phyloP scores from a whole-genome alignment of 2,113 vertebrate species.

The Microtus montanus region DNA sequence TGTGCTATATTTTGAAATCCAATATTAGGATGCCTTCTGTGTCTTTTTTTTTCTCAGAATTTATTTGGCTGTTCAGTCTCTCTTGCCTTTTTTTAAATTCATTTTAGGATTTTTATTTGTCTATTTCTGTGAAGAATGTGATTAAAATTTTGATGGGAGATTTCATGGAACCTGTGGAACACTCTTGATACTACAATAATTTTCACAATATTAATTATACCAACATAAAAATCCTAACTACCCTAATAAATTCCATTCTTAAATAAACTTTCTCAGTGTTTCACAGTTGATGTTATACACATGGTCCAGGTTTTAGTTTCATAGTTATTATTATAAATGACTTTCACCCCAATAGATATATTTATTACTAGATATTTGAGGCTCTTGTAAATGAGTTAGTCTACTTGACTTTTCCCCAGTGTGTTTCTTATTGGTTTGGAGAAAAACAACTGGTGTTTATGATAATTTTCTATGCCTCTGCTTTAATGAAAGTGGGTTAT shows the following conservation, averaged over 20 bases:
- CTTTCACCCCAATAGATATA: background rate
- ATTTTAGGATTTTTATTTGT: background rate
- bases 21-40: background rate
- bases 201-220: conserved; percentile 1
- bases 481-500: background rate
- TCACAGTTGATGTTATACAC: background rate
- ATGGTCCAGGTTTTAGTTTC: background rate
- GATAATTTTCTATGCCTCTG: background rate
- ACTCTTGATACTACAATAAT: background rate
- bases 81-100: background rate
- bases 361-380: background rate
- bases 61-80: background rate
- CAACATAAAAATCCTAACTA: background rate
- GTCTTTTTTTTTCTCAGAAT: background rate
- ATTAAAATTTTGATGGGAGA: background rate
- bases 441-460: background rate
- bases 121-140: background rate
- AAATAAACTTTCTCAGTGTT: background rate
- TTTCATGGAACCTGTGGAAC: background rate
- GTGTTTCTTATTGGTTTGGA: background rate
- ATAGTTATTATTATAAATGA: background rate
- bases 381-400: background rate
- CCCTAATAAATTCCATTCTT: background rate
- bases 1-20: background rate
- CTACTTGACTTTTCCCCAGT: background rate